Percentiles rank a stretch among this genome's conserved stretches.
Conservation (phyloP, 1,140 invertebrate species). For the Aphaenogaster ashmeadi region DNA sequence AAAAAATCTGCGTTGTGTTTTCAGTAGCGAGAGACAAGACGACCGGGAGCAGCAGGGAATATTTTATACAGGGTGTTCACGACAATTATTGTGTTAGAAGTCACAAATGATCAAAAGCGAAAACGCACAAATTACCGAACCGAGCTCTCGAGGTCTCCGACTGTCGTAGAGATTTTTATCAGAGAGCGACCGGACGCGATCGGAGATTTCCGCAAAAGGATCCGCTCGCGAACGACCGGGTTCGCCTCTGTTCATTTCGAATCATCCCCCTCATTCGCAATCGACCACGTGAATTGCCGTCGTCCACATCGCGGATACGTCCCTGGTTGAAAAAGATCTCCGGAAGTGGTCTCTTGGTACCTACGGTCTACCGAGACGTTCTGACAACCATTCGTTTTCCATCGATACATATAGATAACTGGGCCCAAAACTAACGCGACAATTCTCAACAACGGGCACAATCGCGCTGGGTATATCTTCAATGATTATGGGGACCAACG, state of each 20-base stretch:
- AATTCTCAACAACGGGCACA: slow-evolving; percentile 4
- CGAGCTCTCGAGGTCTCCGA: not conserved
- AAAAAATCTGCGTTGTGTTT: not conserved
- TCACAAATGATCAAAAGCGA: slow-evolving; percentile 43
- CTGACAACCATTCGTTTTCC: not conserved
- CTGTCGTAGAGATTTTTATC: slow-evolving; percentile 19
- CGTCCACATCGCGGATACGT: slow-evolving; percentile 23
- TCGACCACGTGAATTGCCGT: not conserved
- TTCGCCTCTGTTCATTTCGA: not conserved
- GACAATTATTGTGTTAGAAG: slow-evolving; percentile 21
- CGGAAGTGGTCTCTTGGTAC: slow-evolving; percentile 14
- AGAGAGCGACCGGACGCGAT: slow-evolving; percentile 1
- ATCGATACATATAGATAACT: not conserved
- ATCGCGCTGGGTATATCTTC: slow-evolving; percentile 43
- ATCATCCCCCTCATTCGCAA: slow-evolving; percentile 26
- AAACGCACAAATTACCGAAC: slow-evolving; percentile 47
- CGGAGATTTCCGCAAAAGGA: not conserved
- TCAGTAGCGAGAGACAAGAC: not conserved
- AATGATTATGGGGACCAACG: slow-evolving; percentile 43
- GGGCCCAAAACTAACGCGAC: not conserved
- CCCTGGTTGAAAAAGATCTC: slow-evolving; percentile 34
- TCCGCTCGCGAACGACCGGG: too few relatives aligned
- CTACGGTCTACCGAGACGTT: not conserved
- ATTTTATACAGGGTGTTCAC: slow-evolving; percentile 49
- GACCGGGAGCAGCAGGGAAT: slow-evolving; percentile 9